Conservation (phyloP, 1,140 invertebrate genomes). For the Drosophila gunungcola region DNA sequence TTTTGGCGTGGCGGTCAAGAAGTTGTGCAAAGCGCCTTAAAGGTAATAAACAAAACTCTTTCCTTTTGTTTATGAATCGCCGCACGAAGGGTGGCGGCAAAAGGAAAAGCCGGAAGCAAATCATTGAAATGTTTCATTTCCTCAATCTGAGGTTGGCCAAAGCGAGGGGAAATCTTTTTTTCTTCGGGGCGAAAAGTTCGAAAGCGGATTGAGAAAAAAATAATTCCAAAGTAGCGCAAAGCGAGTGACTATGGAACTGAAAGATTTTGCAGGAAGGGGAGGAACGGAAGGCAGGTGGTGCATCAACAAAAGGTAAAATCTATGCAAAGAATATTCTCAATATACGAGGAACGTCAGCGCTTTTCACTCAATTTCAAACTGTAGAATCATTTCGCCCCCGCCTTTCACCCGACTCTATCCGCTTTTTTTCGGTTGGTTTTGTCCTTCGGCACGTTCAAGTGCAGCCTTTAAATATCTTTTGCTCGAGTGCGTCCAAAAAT, state of each 20-base stretch:
- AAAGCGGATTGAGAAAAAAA: slow-evolving; percentile 42
- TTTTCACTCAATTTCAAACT: slow-evolving; percentile 44
- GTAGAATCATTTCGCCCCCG: slow-evolving; percentile 1
- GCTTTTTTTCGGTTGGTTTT: slow-evolving; percentile 21
- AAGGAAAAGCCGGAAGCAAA: slow-evolving; percentile 66
- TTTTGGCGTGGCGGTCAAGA: slow-evolving; percentile 48
- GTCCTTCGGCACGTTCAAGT: slow-evolving; percentile 72
- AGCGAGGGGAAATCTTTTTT: slow-evolving; percentile 34
- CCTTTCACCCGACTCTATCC: slow-evolving; percentile 4
- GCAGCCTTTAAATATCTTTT: slow-evolving; percentile 77
- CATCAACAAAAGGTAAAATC: slow-evolving; percentile 40
- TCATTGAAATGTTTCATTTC: slow-evolving; percentile 81
- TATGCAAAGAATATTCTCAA: slow-evolving; percentile 40
- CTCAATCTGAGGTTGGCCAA: slow-evolving; percentile 60
- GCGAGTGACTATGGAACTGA: not conserved
- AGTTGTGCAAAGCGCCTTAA: slow-evolving; percentile 54
- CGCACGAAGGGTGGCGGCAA: slow-evolving; percentile 9
- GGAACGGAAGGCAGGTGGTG: slow-evolving; percentile 30
- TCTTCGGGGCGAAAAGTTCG: slow-evolving; percentile 20
- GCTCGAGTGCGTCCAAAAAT: slow-evolving; percentile 67
- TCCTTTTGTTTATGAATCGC: slow-evolving; percentile 32
- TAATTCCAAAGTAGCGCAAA: slow-evolving; percentile 37
- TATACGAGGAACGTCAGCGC: slow-evolving; percentile 22
- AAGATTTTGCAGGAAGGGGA: not conserved
- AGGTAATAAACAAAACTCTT: slow-evolving; percentile 52